A percentile compares a stretch with the other conserved stretches of the same genome.
Evolutionary conservation across 2,113 vertebrate genomes (phyloP).

Genomic region (Psophia crepitans): DNA sequence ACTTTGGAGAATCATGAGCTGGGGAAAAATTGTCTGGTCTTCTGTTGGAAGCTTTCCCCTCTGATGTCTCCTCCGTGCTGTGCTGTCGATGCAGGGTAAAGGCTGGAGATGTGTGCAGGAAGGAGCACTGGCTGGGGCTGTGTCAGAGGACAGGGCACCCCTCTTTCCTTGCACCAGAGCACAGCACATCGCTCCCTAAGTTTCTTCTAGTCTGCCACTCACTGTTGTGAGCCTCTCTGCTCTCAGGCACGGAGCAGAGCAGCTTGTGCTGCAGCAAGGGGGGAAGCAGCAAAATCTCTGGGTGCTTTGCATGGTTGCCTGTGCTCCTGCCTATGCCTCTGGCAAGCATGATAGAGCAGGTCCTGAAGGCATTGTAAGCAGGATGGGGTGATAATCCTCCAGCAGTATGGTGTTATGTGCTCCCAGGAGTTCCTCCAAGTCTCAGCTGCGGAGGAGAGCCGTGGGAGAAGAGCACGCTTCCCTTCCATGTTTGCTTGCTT

Average conservation of each 20-base stretch:
- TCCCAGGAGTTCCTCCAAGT: not conserved
- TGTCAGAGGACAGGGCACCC: not conserved
- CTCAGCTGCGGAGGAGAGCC: not conserved
- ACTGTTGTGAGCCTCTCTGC: too few relatives aligned
- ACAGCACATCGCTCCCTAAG: not conserved
- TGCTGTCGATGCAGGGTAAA: not conserved
- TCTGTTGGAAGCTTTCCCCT: not conserved
- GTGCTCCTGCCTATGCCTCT: not conserved
- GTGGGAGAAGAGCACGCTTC: not conserved
- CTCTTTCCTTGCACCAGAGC: not conserved
- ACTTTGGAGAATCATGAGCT: not conserved
- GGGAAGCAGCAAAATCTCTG: not conserved
- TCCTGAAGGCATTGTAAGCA: not conserved
- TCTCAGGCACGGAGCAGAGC: rapidly evolving
- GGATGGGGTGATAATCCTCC: not conserved
- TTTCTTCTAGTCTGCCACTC: not conserved
- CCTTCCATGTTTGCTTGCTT: not conserved
- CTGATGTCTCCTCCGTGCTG: not conserved
- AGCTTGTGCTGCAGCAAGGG: not conserved
- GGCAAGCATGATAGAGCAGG: not conserved
- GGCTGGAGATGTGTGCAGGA: not conserved
- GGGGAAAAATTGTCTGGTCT: not conserved
- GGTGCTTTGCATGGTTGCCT: not conserved
- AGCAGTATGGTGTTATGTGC: not conserved
- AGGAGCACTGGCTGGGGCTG: not conserved